Percentiles rank a stretch among this genome's conserved stretches.
phyloP scores from a whole-genome alignment of 2,797 vertebrate species.

The Manis javanica region DNA sequence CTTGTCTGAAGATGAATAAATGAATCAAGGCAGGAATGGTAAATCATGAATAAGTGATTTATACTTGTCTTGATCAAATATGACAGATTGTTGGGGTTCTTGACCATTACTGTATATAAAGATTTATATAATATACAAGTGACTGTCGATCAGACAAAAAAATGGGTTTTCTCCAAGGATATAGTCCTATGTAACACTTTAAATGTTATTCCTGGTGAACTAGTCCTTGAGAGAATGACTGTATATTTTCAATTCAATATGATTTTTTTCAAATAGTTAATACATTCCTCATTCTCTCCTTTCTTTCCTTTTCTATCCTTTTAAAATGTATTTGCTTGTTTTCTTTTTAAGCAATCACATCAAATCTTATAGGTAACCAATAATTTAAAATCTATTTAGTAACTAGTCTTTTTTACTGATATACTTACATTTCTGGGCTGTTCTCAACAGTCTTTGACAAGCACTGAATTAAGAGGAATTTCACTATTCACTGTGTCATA shows the following conservation, averaged over 20 bases:
- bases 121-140: constrained; percentile 84
- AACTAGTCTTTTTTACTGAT: background rate
- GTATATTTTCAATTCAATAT: background rate
- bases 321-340: background rate
- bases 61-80: constrained; percentile 85
- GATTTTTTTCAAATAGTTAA: background rate
- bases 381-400: background rate
- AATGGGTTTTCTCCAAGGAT: constrained; percentile 67
- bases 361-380: background rate
- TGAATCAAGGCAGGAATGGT: constrained; percentile 87
- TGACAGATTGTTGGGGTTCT: constrained; percentile 84
- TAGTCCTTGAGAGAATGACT: background rate
- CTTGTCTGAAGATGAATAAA: constrained; percentile 87
- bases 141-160: constrained; percentile 67
- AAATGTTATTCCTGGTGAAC: constrained; percentile 61
- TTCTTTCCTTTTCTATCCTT: background rate
- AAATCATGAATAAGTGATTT: constrained; percentile 88
- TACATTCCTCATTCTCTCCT: background rate
- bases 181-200: constrained; percentile 30
- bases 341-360: background rate
- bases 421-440: background rate
- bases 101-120: constrained; percentile 83
- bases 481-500: background rate
- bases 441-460: background rate
- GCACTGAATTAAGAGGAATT: background rate